Conservation (phyloP, 2,113 vertebrate species). For the Dromaius novaehollandiae region DNA sequence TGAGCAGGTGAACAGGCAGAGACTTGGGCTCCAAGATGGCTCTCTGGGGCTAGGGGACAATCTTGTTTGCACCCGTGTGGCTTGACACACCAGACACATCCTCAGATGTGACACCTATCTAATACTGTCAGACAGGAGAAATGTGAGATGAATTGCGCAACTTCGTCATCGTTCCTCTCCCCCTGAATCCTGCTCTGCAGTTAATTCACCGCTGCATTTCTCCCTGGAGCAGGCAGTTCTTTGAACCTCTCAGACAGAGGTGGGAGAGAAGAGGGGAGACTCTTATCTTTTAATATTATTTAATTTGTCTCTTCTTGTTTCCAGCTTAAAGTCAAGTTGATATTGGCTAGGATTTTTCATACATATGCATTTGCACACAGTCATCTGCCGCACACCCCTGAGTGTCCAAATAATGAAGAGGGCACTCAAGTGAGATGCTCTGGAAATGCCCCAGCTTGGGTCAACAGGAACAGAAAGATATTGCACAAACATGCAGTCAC, state of each 20-base stretch:
- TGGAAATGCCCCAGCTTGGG: neutral
- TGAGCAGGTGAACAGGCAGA: neutral
- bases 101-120: neutral
- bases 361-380: neutral
- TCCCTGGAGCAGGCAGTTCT: neutral
- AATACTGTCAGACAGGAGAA: neutral
- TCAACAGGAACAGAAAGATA: neutral
- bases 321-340: neutral
- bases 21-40: fast-evolving
- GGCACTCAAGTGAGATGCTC: neutral
- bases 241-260: neutral
- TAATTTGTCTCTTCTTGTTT: neutral
- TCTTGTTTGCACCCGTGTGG: neutral
- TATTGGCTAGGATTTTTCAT: neutral
- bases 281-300: neutral
- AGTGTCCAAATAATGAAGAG: neutral
- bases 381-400: neutral
- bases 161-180: neutral
- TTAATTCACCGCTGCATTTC: neutral
- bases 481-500: neutral
- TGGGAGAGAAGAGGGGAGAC: neutral
- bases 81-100: neutral
- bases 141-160: too few species aligned
- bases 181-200: neutral
- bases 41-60: neutral